A percentile compares a stretch with the other conserved stretches of the same genome.
Conservation (phyloP, 2,113 vertebrate genomes). For the Plecturocebus donacophilus region DNA sequence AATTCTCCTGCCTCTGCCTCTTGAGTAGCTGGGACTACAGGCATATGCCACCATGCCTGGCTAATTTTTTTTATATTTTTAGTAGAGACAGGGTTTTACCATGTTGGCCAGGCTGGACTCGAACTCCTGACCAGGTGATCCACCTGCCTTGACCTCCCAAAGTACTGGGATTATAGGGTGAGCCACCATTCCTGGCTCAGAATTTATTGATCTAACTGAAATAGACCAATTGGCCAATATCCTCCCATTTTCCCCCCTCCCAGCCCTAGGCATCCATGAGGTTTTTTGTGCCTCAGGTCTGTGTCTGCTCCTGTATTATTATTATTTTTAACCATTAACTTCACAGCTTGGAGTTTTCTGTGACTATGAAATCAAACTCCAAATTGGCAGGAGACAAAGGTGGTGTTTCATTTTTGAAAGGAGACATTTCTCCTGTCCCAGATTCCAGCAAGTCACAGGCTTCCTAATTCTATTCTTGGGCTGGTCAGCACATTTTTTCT, state of each 20-base stretch:
- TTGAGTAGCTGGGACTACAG: too few species aligned
- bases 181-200: background rate
- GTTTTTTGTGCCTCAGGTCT: background rate
- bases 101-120: too few species aligned
- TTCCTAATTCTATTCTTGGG: background rate
- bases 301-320: background rate
- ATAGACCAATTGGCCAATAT: background rate
- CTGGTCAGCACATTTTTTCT: background rate
- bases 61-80: too few species aligned
- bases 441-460: background rate
- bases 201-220: background rate
- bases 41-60: accelerated
- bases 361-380: background rate
- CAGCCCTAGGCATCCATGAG: background rate
- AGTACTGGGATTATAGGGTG: too few species aligned
- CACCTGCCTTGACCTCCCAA: too few species aligned
- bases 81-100: too few species aligned
- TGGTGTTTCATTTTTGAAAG: background rate
- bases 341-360: background rate
- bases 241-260: background rate
- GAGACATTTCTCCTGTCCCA: background rate
- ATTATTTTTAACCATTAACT: too few species aligned
- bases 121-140: too few species aligned
- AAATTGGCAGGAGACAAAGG: background rate
- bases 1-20: too few species aligned